phyloP scores from a whole-genome alignment of 2,888 invertebrate species.

The Girardia tigrina region DNA sequence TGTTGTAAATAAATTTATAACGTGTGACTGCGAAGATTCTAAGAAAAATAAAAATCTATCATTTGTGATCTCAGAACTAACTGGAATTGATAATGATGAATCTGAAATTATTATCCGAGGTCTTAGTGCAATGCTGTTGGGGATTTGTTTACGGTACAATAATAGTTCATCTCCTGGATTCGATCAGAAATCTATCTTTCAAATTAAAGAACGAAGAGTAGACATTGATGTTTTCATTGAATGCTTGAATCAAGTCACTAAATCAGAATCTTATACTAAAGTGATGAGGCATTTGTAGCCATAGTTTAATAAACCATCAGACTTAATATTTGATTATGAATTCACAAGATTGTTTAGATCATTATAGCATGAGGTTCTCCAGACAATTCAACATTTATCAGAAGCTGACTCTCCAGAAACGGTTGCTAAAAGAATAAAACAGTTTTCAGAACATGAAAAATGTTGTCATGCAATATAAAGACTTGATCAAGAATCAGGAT shows the following conservation, averaged over 20 bases:
- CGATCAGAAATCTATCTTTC: constrained; percentile 59
- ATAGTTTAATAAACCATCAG: constrained; percentile 61
- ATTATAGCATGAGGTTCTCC: constrained; percentile 50
- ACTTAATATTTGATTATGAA: constrained; percentile 78
- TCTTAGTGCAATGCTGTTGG: constrained; percentile 77
- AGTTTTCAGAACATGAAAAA: constrained; percentile 48
- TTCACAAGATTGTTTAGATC: constrained; percentile 76
- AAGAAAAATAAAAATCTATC: constrained; percentile 18
- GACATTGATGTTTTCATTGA: constrained; percentile 70
- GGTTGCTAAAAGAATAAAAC: constrained; percentile 40
- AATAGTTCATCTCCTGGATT: constrained; percentile 15
- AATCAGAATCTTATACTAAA: constrained; percentile 61
- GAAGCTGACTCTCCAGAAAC: constrained; percentile 42
- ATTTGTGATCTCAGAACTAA: constrained; percentile 44
- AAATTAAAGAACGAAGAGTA: constrained; percentile 72
- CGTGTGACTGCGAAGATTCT: constrained; percentile 58
- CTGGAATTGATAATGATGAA: constrained; percentile 69
- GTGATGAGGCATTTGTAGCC: constrained; percentile 85
- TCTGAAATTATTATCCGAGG: constrained; percentile 75
- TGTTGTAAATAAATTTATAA: constrained; percentile 69
- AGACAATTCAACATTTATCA: constrained; percentile 43
- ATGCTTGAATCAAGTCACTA: constrained; percentile 69
- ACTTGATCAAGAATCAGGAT: constrained; percentile 79
- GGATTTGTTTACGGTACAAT: constrained; percentile 60
- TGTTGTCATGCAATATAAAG: constrained; percentile 66